phyloP scores from a whole-genome alignment of 2,888 invertebrate genomes.

The Ypsolopha scabrella region DNA sequence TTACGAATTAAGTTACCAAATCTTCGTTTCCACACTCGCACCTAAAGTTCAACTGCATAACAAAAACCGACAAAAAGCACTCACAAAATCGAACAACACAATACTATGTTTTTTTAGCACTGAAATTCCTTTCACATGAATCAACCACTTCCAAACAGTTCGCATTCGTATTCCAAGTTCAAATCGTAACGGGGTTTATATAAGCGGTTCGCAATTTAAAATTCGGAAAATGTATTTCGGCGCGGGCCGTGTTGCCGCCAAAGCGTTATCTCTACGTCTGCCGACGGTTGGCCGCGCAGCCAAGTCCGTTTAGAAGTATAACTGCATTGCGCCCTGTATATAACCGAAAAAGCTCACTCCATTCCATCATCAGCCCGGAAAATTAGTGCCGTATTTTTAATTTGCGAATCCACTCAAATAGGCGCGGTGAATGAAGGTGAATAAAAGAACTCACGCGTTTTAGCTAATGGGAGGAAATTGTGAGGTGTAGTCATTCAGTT shows the following conservation, averaged over 20 bases:
- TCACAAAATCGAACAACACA: neutral
- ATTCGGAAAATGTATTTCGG: neutral
- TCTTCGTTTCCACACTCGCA: neutral
- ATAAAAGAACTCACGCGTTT: conserved; percentile 21
- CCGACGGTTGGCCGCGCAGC: conserved; percentile 25
- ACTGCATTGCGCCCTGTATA: conserved; percentile 57
- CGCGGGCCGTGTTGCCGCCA: conserved; percentile 45
- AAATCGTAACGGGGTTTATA: conserved; percentile 24
- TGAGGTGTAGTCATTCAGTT: conserved; percentile 16
- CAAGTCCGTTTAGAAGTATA: conserved; percentile 32
- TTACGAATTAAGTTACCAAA: too few relatives aligned
- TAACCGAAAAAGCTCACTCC: conserved; percentile 4
- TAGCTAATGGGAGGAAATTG: conserved; percentile 35
- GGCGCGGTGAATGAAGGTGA: neutral
- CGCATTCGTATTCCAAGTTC: neutral
- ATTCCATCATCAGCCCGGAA: conserved; percentile 14
- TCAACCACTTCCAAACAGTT: conserved; percentile 9
- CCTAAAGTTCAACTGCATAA: conserved; percentile 10
- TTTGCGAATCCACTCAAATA: conserved; percentile 11
- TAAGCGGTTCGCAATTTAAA: conserved; percentile 16
- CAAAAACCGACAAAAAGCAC: conserved; percentile 14
- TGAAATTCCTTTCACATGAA: neutral
- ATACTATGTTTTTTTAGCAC: neutral
- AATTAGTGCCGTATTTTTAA: conserved; percentile 10
- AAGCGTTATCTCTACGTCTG: conserved; percentile 55